Base-by-base conservation (phyloP, 1,140 invertebrate genomes). In the Penaeus vannamei region DNA sequence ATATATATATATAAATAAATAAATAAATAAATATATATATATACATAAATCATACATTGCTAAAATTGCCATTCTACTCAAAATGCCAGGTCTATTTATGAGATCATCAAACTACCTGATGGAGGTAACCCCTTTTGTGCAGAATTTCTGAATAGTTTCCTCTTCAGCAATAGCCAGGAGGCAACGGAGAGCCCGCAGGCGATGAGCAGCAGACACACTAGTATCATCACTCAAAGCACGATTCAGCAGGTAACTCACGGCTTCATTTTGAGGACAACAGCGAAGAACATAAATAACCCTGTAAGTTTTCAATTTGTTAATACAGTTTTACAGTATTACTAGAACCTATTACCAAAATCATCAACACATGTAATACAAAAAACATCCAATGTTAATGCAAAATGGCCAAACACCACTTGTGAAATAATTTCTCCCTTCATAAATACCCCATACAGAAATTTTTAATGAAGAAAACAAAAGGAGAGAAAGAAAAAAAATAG, bases 161-260 rank as follows among this genome's bases (percentile, higher is more conserved):
- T 90, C 86, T 62, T 90, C 90, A 62, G 86, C 90, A 62, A 90
- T 90, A 36, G 90, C 90, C 36, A 90, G 76, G 22, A 90, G 82
- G 69, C 90, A 90, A 23, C 86, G 85, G 22, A 90, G 86, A 17
- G 90, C 90, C 72, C 86, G 77, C 19, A 90, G 77, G 29, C 86
- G 81, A 22, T 85, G 76, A 29, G 66, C n/a, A 7, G 85, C 83
- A 61, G 85, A 84, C 23, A 90, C 36, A 85, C 83, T 85, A 60
- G 85, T 81, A 76, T 90, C 82, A 5, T 84, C 85, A 60, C 29
- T 84, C 22, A 90, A 61, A 53, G 90, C 90, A 66, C 86, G 76
- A 29, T 87, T 85, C 26, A 90, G 76, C 3, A 90, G 84, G 72
- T 90, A 90, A n/a, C 85, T 84, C 61, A 90, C 86, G 61, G 90